These are phyloP conservation scores for Collichthys lucidus DNA, from an alignment of 2,113 vertebrate genomes.

Conservation along the genomic window DNA sequence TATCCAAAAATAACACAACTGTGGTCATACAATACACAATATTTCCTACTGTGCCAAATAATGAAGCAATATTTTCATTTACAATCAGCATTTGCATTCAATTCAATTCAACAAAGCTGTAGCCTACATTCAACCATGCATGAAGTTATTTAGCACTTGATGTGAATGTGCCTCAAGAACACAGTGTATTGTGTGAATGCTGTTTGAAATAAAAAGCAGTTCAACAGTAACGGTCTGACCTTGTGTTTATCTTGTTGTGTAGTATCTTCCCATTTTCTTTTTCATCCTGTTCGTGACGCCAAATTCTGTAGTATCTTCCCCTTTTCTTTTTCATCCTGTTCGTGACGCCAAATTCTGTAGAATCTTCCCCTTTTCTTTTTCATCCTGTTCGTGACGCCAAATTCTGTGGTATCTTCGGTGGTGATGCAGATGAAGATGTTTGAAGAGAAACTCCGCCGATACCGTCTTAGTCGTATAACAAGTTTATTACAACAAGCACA, in stretches of 20 bases:
- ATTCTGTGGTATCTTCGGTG: no score
- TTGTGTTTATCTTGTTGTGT: neutral
- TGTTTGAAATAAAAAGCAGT: constrained; percentile 84
- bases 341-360: no score
- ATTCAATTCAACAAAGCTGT: constrained; percentile 71
- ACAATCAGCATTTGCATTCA: constrained; percentile 75
- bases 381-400: no score
- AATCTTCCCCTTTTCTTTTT: no score
- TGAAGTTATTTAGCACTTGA: constrained; percentile 80
- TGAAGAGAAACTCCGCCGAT: no score
- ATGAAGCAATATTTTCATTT: constrained; percentile 87
- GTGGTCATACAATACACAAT: constrained; percentile 35
- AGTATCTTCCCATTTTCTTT: no score
- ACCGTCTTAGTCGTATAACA: no score
- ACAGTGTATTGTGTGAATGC: constrained; percentile 81
- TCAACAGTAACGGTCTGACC: constrained; percentile 40
- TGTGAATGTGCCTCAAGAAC: constrained; percentile 80
- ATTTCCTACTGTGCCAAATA: constrained; percentile 84
- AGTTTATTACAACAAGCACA: no score
- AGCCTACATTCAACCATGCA: constrained; percentile 80
- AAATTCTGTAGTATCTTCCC: no score
- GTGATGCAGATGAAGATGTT: no score
- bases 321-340: no score
- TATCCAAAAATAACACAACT: constrained; percentile 47
- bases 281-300: no score